Evolutionary conservation across 2,888 invertebrate genomes (phyloP).

Genomic region (Empis stercorea): DNA sequence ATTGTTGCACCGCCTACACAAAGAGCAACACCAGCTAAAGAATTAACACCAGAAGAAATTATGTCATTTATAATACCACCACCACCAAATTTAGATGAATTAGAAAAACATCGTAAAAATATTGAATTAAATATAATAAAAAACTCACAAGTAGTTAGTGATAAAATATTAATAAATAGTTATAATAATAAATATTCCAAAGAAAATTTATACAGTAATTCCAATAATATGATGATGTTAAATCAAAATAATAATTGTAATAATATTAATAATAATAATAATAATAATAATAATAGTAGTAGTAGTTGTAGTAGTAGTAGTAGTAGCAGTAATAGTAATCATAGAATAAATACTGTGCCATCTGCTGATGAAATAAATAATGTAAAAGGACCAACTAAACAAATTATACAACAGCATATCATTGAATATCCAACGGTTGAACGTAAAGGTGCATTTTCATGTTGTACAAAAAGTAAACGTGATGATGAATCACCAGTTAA

Average conservation of each 20-base stretch:
- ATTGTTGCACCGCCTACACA: slow-evolving; percentile 65
- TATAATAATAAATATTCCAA: slow-evolving; percentile 27
- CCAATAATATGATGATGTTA: slow-evolving; percentile 19
- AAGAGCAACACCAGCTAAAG: slow-evolving; percentile 59
- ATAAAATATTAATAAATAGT: slow-evolving; percentile 21
- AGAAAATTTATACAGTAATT: slow-evolving; percentile 41
- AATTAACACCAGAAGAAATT: slow-evolving; percentile 69
- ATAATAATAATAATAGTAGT: slow-evolving; percentile 10
- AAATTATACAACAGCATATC: slow-evolving; percentile 33
- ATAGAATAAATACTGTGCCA: background rate
- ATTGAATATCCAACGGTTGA: slow-evolving; percentile 63
- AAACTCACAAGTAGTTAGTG: slow-evolving; percentile 28
- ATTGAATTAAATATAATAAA: slow-evolving; percentile 6
- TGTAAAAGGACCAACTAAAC: background rate
- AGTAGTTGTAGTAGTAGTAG: background rate
- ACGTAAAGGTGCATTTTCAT: slow-evolving; percentile 58
- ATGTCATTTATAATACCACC: slow-evolving; percentile 76
- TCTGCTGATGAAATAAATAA: background rate
- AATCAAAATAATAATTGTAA: slow-evolving; percentile 4
- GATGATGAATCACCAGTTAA: slow-evolving; percentile 36
- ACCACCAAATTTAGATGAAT: slow-evolving; percentile 48
- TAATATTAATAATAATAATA: slow-evolving; percentile 2
- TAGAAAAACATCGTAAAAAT: slow-evolving; percentile 14
- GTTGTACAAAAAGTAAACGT: slow-evolving; percentile 49
- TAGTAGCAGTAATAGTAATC: slow-evolving; percentile 1